Conservation (phyloP, 2,888 invertebrate species). For the Hydraecia micacea region DNA sequence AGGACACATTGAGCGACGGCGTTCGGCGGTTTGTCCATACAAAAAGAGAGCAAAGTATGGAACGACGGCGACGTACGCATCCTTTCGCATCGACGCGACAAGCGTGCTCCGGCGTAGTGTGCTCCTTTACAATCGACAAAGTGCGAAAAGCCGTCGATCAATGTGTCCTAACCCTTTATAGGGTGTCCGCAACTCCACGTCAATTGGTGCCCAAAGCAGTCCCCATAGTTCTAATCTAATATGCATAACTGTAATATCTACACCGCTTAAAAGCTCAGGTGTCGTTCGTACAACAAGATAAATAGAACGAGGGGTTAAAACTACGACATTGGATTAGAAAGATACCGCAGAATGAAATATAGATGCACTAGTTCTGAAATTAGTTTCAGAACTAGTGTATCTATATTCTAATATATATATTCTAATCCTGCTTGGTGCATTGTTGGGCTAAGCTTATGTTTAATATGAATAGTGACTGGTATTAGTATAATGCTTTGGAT, state of each 20-base stretch:
- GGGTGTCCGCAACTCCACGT: no score
- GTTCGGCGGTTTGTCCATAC: no score
- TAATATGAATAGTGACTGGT: not conserved
- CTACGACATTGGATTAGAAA: slow-evolving; percentile 7
- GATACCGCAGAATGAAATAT: not conserved
- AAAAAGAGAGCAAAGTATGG: no score
- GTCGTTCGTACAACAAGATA: not conserved
- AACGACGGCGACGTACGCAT: no score
- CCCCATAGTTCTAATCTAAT: not conserved
- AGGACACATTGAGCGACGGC: no score
- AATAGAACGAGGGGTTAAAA: slow-evolving; percentile 5
- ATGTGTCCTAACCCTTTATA: no score
- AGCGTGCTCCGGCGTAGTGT: no score
- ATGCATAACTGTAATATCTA: not conserved
- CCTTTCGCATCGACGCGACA: no score
- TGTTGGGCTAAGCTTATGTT: not conserved
- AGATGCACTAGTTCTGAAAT: slow-evolving; percentile 19
- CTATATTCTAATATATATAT: not conserved
- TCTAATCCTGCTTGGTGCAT: slow-evolving; percentile 1
- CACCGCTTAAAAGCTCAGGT: slow-evolving; percentile 13
- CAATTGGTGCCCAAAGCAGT: not conserved
- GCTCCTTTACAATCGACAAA: no score
- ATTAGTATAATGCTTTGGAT: not conserved
- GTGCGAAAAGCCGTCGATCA: no score
- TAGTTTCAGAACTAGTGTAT: no score